Base-by-base conservation (phyloP, 2,888 invertebrate species). In the Drosophila pullipes region DNA sequence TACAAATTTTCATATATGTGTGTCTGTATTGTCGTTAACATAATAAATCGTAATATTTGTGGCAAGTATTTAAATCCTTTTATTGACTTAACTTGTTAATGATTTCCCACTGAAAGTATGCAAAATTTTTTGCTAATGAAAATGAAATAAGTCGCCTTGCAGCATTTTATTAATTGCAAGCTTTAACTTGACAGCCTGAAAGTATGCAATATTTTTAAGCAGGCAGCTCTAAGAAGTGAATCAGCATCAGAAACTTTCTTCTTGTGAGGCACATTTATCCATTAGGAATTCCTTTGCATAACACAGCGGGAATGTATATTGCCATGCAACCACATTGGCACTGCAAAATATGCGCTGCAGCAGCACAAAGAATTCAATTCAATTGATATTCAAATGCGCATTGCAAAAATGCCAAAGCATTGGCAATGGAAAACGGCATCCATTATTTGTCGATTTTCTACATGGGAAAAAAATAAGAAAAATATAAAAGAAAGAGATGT, bases 331-430 rank as follows among this genome's bases (percentile, higher is more conserved):
- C 76, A 55, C 82, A 76, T 65, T 72, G 78, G 67, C 67, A 72
- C 61, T 80, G 79, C 58, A 70, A 79, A 82, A 85, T 77, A 85
- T 85, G 83, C 78, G 76, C 80, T 74, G 78, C 76, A 71, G 76
- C 75, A 71, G 81, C 89, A 87, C 88, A 88, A 83, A 90, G 83
- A 90, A 90, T 86, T 80, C 88, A 85, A 86, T 90, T 86, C 85
- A 90, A 90, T 90, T 90, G 89, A 85, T 86, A 90, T 90, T 90
- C 89, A 90, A 90, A 90, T 86, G 88, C 88, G 80, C 85, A 79
- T 78, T 76, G 79, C 84, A 63, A 81, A 65, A 78, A 80, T 81
- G 74, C 81, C 68, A 66, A 69, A 68, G 65, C 74, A 68, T 76
- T 62, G 70, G 74, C 77, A 74, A 65, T 76, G 22, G 57, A 5